A percentile compares a stretch with the other conserved stretches of the same genome.
Conservation (phyloP, 1,140 invertebrate species). For the Yoshiicerus persimilis region DNA sequence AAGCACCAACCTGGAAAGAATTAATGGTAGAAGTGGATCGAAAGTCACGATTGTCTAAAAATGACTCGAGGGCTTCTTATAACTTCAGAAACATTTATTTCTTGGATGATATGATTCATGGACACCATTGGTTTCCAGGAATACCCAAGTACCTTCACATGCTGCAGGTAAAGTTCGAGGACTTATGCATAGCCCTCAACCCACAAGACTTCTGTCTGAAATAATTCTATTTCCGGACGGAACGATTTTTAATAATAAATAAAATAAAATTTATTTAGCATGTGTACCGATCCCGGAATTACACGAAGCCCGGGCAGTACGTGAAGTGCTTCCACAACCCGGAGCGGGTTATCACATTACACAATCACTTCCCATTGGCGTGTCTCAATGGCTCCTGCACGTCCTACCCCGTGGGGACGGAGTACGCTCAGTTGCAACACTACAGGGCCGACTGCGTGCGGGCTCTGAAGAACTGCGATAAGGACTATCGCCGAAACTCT, state of each 20-base stretch:
- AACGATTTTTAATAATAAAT: background rate
- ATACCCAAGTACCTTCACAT: conserved; percentile 90
- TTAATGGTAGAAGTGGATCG: conserved; percentile 73
- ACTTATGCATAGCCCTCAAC: background rate
- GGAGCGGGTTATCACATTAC: conserved; percentile 80
- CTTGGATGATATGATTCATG: conserved; percentile 81
- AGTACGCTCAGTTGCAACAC: conserved; percentile 86
- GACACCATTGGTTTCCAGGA: conserved; percentile 77
- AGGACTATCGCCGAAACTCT: conserved; percentile 77
- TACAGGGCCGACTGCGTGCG: conserved; percentile 90
- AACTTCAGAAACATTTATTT: conserved; percentile 94
- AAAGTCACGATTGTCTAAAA: conserved; percentile 68
- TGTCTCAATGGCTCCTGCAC: conserved; percentile 83
- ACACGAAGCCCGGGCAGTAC: conserved; percentile 89
- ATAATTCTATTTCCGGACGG: conserved; percentile 45
- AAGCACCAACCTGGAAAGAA: conserved; percentile 71
- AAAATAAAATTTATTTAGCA: conserved; percentile 64
- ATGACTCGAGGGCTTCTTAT: conserved; percentile 78
- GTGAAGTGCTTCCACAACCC: conserved; percentile 94
- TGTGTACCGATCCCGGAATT: conserved; percentile 85
- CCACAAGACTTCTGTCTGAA: background rate
- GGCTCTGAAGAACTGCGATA: conserved; percentile 80
- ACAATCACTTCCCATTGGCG: conserved; percentile 90
- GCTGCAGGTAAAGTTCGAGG: conserved; percentile 58
- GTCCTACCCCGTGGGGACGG: conserved; percentile 78